Percentiles rank a stretch among this genome's conserved stretches.
These are phyloP conservation scores for Caenorhabditis remanei DNA, from an alignment of 1,140 invertebrate species.

Conservation along the genomic window DNA sequence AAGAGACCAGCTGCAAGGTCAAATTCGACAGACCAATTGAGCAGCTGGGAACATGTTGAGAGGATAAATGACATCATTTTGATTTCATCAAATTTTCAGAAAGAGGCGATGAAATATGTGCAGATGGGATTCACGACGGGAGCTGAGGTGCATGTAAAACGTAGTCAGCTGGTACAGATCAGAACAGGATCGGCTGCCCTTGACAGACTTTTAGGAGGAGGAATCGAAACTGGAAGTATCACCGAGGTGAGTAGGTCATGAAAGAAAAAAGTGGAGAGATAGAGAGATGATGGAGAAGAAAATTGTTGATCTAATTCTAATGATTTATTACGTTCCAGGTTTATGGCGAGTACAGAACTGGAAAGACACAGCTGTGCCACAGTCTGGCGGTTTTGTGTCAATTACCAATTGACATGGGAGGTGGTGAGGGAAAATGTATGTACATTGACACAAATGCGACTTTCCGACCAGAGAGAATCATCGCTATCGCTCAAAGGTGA, in stretches of 20 bases:
- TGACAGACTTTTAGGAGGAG: conserved; percentile 89
- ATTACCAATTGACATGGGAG: conserved; percentile 92
- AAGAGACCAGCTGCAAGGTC: conserved; percentile 51
- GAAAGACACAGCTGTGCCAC: conserved; percentile 97
- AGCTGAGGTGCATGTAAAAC: conserved; percentile 92
- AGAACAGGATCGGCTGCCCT: conserved; percentile 87
- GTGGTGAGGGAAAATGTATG: conserved; percentile 97
- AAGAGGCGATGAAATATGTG: conserved; percentile 91
- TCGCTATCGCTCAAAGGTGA: conserved; percentile 81
- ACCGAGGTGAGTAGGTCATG: conserved; percentile 83
- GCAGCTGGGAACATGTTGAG: conserved; percentile 14
- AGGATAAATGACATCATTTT: background rate
- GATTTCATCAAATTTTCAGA: conserved; percentile 77
- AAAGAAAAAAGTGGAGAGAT: background rate
- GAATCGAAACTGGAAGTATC: conserved; percentile 98
- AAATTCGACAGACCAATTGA: conserved; percentile 42
- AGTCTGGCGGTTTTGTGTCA: conserved; percentile 98
- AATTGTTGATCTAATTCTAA: background rate
- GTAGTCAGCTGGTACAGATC: conserved; percentile 88
- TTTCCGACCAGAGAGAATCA: conserved; percentile 84
- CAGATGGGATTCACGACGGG: conserved; percentile 98
- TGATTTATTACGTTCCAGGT: conserved; percentile 80
- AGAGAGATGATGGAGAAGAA: background rate
- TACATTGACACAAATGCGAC: conserved; percentile 98
- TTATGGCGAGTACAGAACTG: conserved; percentile 98